phyloP scores from a whole-genome alignment of 1,140 invertebrate genomes.

The Drosophila obscura region DNA sequence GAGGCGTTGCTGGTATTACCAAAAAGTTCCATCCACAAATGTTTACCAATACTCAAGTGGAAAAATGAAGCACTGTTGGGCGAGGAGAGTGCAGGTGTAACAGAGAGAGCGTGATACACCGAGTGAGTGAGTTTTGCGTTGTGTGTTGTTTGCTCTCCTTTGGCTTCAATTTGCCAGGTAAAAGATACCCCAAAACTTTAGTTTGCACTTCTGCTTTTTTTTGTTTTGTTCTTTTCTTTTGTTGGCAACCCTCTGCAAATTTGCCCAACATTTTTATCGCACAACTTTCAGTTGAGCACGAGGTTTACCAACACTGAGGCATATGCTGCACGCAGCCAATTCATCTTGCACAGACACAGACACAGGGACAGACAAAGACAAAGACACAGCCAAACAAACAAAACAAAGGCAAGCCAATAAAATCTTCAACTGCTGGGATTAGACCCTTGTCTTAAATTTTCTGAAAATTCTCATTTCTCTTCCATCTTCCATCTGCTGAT shows the following conservation, averaged over 20 bases:
- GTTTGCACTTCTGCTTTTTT: too few relatives aligned
- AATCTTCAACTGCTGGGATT: conserved; percentile 38
- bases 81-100: background rate
- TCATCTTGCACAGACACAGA: conserved; percentile 7
- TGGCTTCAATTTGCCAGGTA: too few relatives aligned
- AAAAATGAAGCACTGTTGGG: too few relatives aligned
- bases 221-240: too few relatives aligned
- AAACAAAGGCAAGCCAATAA: conserved; percentile 23
- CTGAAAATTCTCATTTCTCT: background rate
- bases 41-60: conserved; percentile 17
- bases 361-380: too few relatives aligned
- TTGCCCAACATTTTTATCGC: too few relatives aligned
- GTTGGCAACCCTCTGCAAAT: too few relatives aligned
- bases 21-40: conserved; percentile 29
- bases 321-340: conserved; percentile 1
- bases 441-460: conserved; percentile 33
- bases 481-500: background rate
- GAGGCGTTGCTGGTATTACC: too few relatives aligned
- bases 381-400: background rate
- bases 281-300: too few relatives aligned
- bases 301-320: background rate
- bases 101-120: conserved; percentile 32
- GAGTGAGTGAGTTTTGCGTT: conserved; percentile 41
- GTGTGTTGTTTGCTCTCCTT: conserved; percentile 10
- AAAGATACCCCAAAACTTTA: too few relatives aligned